phyloP scores from a whole-genome alignment of 2,113 vertebrate species.

The Hippolais icterina region DNA sequence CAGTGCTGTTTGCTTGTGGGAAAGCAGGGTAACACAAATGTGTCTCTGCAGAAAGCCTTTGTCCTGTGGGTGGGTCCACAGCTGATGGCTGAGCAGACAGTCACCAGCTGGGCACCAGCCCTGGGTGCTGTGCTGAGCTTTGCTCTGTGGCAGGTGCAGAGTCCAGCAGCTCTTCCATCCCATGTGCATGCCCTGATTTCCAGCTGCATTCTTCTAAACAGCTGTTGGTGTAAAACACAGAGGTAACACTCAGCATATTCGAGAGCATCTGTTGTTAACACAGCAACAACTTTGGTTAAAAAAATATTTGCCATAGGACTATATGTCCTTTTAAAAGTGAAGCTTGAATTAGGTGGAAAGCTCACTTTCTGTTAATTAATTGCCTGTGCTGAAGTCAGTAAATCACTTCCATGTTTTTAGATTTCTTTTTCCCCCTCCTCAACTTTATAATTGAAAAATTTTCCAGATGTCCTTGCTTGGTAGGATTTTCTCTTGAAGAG shows the following conservation, averaged over 20 bases:
- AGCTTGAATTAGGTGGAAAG: background rate
- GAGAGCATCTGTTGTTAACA: background rate
- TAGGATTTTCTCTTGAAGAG: background rate
- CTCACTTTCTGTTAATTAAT: background rate
- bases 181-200: rapidly evolving
- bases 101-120: background rate
- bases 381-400: background rate
- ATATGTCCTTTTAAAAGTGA: background rate
- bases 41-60: background rate
- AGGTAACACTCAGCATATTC: background rate
- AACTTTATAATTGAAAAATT: background rate
- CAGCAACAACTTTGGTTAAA: background rate
- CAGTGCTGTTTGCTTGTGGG: background rate
- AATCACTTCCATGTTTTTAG: background rate
- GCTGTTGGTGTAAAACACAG: background rate
- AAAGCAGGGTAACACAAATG: background rate
- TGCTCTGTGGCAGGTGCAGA: too few species aligned
- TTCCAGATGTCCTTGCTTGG: background rate
- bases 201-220: background rate
- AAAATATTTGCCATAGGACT: background rate
- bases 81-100: background rate
- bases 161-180: background rate
- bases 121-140: background rate
- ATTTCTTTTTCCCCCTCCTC: background rate
- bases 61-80: background rate